These are phyloP conservation scores for Malaclemys terrapin DNA, from an alignment of 2,113 vertebrate genomes.

Conservation along the genomic window DNA sequence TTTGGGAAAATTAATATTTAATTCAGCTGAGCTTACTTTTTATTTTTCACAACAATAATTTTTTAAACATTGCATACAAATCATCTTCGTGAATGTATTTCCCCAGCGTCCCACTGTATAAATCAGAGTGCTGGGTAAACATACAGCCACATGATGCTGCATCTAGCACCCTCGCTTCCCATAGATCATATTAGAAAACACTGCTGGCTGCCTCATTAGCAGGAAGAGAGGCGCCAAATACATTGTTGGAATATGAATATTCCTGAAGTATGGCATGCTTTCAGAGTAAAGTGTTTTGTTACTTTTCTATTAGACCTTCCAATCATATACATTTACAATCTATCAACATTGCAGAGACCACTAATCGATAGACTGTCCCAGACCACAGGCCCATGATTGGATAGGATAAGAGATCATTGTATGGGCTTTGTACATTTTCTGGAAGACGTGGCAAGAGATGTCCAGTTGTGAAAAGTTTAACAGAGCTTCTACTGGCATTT, in stretches of 20 bases:
- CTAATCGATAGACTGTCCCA: neutral
- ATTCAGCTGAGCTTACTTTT: no score
- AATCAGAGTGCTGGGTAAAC: conserved; percentile 34
- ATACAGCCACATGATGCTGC: neutral
- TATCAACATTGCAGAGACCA: fast-evolving
- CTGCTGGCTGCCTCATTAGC: neutral
- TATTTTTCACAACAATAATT: conserved; percentile 65
- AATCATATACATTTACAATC: fast-evolving
- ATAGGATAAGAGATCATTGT: neutral
- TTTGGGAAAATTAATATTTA: no score
- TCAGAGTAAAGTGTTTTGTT: no score
- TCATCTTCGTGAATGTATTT: conserved; percentile 57
- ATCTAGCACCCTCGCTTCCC: conserved; percentile 1
- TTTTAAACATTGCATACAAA: conserved; percentile 45
- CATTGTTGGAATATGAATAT: no score
- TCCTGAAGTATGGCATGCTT: no score
- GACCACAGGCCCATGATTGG: neutral
- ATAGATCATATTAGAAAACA: neutral
- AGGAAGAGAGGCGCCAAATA: no score
- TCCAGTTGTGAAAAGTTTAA: neutral
- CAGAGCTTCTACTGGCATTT: fast-evolving
- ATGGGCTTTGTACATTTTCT: neutral
- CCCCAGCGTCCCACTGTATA: conserved; percentile 35
- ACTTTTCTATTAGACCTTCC: neutral
- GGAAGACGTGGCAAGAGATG: neutral